Conservation (phyloP, 2,113 vertebrate species). For the Onychostruthus taczanowskii region DNA sequence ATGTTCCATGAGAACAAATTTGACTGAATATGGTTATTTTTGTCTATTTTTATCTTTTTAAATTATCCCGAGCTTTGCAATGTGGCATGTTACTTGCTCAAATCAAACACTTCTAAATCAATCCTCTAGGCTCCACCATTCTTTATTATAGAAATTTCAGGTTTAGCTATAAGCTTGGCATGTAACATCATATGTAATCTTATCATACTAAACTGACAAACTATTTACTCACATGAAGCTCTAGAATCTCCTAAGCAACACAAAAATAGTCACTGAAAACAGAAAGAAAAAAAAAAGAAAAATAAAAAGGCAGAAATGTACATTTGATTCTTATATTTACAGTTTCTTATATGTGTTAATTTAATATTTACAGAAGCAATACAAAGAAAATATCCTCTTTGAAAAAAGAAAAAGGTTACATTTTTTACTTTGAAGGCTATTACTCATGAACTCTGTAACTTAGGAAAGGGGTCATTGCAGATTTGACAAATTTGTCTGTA, state of each 20-base stretch:
- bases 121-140: neutral
- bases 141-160: neutral
- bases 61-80: neutral
- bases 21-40: neutral
- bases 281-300: neutral
- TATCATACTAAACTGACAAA: neutral
- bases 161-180: neutral
- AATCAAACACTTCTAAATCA: neutral
- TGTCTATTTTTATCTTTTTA: neutral
- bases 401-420: neutral
- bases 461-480: neutral
- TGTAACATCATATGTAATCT: neutral
- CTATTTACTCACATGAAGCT: neutral
- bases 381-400: neutral
- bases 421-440: neutral
- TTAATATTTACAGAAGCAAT: neutral
- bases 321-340: neutral
- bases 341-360: neutral
- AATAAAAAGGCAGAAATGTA: neutral
- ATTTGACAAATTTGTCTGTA: neutral
- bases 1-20: neutral
- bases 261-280: constrained; percentile 14
- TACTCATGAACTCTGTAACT: neutral
- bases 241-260: neutral
- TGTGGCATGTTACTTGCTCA: neutral